These are phyloP conservation scores for Chaetura pelagica DNA, from an alignment of 2,113 vertebrate genomes.

Conservation along the genomic window DNA sequence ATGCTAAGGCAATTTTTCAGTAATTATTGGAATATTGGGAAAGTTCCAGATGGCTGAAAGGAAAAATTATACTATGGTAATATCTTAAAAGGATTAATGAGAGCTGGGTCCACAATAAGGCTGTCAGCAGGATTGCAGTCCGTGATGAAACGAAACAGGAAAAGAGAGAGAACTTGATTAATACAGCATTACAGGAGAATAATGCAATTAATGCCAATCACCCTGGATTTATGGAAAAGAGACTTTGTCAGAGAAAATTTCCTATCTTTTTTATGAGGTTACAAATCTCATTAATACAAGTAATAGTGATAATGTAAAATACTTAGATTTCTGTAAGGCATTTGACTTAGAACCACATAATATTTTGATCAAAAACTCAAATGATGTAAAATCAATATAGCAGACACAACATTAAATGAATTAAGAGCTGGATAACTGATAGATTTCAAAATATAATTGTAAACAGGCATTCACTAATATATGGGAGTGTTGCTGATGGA, in stretches of 20 bases:
- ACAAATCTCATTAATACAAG: conserved; percentile 40
- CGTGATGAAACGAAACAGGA: not conserved
- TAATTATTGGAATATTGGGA: conserved; percentile 28
- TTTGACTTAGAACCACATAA: conserved; percentile 11
- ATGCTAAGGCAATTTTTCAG: not conserved
- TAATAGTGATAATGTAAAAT: conserved; percentile 37
- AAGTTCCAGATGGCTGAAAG: conserved; percentile 25
- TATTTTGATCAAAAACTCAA: conserved; percentile 18
- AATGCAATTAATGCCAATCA: conserved; percentile 43
- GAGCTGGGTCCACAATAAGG: not conserved
- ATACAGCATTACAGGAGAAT: conserved; percentile 9
- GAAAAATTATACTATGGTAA: not conserved
- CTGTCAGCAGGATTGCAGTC: not conserved
- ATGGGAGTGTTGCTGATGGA: not conserved
- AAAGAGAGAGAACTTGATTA: conserved; percentile 36
- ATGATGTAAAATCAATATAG: conserved; percentile 49
- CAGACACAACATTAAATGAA: conserved; percentile 11
- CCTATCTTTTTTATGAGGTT: conserved; percentile 24
- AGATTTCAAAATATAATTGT: conserved; percentile 36
- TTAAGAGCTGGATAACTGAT: conserved; percentile 42
- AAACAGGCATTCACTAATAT: not conserved
- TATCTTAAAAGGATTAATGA: conserved; percentile 37
- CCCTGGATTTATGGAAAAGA: conserved; percentile 29
- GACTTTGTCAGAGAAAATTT: conserved; percentile 21
- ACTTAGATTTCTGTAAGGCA: conserved; percentile 30